Base-by-base conservation (phyloP, 2,113 vertebrate genomes). In the Pelecanoides urinatrix region DNA sequence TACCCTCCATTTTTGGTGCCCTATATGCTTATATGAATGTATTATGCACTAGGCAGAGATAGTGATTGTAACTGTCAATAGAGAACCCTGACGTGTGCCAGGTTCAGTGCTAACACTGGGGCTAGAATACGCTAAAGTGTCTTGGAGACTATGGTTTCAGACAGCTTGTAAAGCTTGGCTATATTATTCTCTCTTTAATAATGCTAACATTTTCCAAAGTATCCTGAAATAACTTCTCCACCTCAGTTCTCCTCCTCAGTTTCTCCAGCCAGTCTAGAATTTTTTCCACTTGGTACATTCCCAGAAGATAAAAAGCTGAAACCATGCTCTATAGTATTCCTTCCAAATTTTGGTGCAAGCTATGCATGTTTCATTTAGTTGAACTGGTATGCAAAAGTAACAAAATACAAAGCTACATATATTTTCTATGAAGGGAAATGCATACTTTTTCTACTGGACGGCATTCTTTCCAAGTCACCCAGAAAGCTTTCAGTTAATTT, bases 261-360 rank as follows among this genome's bases (percentile, higher is more conserved):
- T 91, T 96, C 77, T 84, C 15, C 61, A 86, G 34, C 20, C 72
- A 68, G 42, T 61, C 42, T 45, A 92, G 55, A 50, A 21, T 68
- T 79, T 87, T 88, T 92, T 81, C 63, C 21, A 65, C 53, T 75
- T 89, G 38, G 50, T 80, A 34, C 18, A 47, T 67, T 89, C 56
- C 38, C 80, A 78, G 68, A 84, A 95, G 91, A 93, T 38, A 92
- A 74, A 84, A 92, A 71, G 44, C 56, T 80, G 82, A 81, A 93
- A 63, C 27, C 2, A 1, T 1, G 2, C 30, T 52, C 50, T 36
- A 36, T 13, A 67, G 47, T 11, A 77, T 21, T n/a, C n/a, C 71
- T 86, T 92, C 59, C 65, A 80, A 59, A 67, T 74, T 92, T 63
- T 84, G 36, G 38, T 68, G 76, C 0, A 2, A 90, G 61, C 70